A percentile compares a stretch with the other conserved stretches of the same genome.
Conservation (phyloP, 2,797 vertebrate genomes). For the Manis crassicaudata region DNA sequence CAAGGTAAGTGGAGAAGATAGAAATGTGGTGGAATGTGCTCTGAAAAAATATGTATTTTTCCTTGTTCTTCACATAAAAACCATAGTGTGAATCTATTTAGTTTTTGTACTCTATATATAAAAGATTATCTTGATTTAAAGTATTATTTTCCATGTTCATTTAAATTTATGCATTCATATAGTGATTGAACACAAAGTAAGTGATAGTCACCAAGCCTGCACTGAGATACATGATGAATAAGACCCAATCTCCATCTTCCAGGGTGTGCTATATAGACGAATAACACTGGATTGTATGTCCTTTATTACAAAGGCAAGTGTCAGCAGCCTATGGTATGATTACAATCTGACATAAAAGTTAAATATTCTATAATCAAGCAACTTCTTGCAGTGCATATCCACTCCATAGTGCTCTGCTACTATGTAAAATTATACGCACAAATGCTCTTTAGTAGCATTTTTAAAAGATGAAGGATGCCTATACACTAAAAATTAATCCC, state of each 20-base stretch:
- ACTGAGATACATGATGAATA: not conserved
- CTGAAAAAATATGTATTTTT: not conserved
- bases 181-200: not conserved
- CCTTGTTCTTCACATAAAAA: not conserved
- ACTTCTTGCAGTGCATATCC: constrained; percentile 57
- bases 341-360: constrained; percentile 71
- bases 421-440: constrained; percentile 73
- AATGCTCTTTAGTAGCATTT: constrained; percentile 68
- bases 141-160: not conserved
- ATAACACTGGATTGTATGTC: constrained; percentile 12
- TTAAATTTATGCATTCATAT: constrained; percentile 1
- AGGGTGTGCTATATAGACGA: not conserved
- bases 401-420: constrained; percentile 56
- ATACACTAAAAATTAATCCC: constrained; percentile 65
- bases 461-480: constrained; percentile 75
- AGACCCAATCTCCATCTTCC: not conserved
- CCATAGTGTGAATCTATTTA: not conserved
- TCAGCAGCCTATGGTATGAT: constrained; percentile 73
- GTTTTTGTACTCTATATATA: not conserved
- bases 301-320: constrained; percentile 65
- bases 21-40: not conserved
- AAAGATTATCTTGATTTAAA: not conserved
- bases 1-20: not conserved
- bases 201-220: not conserved
- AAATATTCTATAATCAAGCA: constrained; percentile 71